Conservation (phyloP, 2,113 vertebrate genomes). For the Indicator indicator region DNA sequence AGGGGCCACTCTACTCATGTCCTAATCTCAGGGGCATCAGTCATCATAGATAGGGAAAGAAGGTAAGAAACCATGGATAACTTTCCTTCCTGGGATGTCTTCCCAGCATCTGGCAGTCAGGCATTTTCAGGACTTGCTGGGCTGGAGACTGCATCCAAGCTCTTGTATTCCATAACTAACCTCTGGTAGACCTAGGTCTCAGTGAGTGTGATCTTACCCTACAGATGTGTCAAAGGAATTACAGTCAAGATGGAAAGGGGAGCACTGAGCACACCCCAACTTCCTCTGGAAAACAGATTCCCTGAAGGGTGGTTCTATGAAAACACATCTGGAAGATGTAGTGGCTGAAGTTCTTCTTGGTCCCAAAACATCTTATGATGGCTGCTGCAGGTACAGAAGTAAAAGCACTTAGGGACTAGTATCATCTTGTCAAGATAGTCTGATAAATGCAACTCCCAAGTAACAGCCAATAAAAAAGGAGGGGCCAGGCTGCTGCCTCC, state of each 20-base stretch:
- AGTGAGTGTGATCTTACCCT: neutral
- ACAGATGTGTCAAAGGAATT: neutral
- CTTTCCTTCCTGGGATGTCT: neutral
- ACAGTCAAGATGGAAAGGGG: neutral
- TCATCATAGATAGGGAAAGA: neutral
- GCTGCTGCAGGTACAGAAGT: neutral
- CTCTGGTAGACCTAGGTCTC: neutral
- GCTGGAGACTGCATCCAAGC: neutral
- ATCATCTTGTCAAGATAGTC: neutral
- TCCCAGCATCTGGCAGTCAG: neutral
- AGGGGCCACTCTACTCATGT: neutral
- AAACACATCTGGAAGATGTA: neutral
- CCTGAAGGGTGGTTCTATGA: neutral
- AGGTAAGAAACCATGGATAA: neutral
- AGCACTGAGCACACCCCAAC: neutral
- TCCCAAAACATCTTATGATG: neutral
- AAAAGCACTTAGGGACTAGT: neutral
- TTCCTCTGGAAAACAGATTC: neutral
- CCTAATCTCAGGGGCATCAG: neutral
- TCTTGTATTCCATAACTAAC: neutral
- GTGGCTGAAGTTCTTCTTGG: neutral
- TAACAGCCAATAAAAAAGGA: slow-evolving; percentile 39
- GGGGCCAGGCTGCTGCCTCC: neutral
- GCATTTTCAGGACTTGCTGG: neutral
- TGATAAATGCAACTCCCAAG: neutral